Evolutionary conservation across 2,113 vertebrate genomes (phyloP).

Genomic region (Elgaria multicarinata): DNA sequence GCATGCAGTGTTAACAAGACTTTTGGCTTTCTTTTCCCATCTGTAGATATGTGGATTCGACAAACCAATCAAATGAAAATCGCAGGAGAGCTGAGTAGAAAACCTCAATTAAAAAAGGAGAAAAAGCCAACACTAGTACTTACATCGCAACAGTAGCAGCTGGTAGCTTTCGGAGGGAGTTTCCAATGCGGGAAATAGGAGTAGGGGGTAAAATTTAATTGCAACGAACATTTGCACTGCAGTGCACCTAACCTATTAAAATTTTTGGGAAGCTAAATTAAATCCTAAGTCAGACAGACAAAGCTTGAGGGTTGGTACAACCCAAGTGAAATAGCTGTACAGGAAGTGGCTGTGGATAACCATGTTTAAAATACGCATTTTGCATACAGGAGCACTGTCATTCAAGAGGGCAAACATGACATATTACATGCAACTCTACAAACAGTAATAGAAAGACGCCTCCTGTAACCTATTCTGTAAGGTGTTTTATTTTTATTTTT

Average conservation of each 20-base stretch:
- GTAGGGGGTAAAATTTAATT: neutral
- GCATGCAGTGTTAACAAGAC: conserved; percentile 9
- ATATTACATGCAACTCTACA: neutral
- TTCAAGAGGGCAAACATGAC: neutral
- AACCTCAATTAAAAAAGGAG: conserved; percentile 41
- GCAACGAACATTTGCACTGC: neutral
- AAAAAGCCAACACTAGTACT: neutral
- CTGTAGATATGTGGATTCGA: conserved; percentile 6
- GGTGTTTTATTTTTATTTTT: too few species aligned
- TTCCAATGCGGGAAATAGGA: conserved; percentile 5
- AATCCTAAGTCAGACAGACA: neutral
- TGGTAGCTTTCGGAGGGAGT: conserved; percentile 16
- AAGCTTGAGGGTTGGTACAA: neutral
- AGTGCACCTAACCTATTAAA: conserved; percentile 4
- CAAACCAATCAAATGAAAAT: conserved; percentile 26
- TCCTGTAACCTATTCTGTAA: neutral
- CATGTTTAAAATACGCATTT: neutral
- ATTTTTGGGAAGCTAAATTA: conserved; percentile 10
- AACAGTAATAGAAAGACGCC: neutral
- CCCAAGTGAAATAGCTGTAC: neutral
- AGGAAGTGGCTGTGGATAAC: neutral
- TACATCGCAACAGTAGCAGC: conserved; percentile 6
- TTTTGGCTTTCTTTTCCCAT: neutral
- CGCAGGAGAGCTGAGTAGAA: neutral
- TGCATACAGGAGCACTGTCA: too few species aligned